Evolutionary conservation across 2,888 invertebrate species (phyloP).

Genomic region (Stomorhina lunata): DNA sequence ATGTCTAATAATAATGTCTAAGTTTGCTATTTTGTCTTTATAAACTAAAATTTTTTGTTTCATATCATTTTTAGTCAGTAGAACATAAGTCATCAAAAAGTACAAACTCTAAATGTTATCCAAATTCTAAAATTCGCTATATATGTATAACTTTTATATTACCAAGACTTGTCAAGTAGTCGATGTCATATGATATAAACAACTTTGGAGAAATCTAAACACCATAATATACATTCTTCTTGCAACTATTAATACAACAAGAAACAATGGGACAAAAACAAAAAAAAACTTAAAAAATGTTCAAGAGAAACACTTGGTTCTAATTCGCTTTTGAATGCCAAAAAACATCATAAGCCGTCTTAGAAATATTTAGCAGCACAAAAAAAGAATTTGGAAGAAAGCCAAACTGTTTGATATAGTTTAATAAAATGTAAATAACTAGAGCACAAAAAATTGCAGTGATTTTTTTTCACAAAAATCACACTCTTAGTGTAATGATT

Average conservation of each 20-base stretch:
- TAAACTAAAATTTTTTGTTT: too few species aligned
- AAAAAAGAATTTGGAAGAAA: slow-evolving; percentile 6
- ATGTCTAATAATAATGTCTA: too few species aligned
- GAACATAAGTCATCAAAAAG: too few species aligned
- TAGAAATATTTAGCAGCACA: neutral
- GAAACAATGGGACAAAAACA: neutral
- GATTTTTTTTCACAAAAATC: neutral
- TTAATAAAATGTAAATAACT: slow-evolving; percentile 9
- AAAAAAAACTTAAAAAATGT: neutral
- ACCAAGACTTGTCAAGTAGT: too few species aligned
- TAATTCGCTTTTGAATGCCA: slow-evolving; percentile 48
- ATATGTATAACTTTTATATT: too few species aligned
- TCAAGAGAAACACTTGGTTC: slow-evolving; percentile 18
- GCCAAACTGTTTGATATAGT: slow-evolving; percentile 11
- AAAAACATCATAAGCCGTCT: slow-evolving; percentile 37
- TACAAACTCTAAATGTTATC: too few species aligned
- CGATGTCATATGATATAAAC: too few species aligned
- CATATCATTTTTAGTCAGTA: too few species aligned
- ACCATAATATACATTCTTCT: slow-evolving; percentile 1
- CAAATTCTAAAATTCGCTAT: too few species aligned
- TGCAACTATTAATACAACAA: neutral
- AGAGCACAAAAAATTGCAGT: neutral
- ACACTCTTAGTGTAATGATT: slow-evolving; percentile 33
- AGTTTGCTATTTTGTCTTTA: too few species aligned
- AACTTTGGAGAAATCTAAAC: too few species aligned